These are phyloP conservation scores for Syrmaticus mikado DNA, from an alignment of 2,113 vertebrate genomes.

Conservation along the genomic window DNA sequence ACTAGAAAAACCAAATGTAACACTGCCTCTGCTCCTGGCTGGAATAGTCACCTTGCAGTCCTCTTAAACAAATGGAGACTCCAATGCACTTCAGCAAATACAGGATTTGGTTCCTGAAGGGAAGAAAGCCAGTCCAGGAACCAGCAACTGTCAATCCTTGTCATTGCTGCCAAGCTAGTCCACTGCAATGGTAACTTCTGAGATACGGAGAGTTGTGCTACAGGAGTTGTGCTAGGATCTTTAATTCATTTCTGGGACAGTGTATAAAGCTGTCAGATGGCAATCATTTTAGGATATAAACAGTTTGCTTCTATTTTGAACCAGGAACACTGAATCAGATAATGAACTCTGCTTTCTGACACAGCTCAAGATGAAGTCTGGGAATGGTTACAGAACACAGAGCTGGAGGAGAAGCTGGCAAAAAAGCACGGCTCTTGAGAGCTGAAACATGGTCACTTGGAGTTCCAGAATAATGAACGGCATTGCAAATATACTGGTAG, in stretches of 20 bases:
- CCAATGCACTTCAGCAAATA: neutral
- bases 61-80: neutral
- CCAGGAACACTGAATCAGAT: slow-evolving; percentile 6
- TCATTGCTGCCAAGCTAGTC: neutral
- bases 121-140: neutral
- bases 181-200: neutral
- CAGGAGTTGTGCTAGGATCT: neutral
- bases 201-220: neutral
- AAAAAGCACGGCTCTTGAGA: neutral
- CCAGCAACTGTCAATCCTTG: neutral
- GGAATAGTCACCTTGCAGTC: neutral
- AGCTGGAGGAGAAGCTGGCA: neutral
- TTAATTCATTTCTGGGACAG: slow-evolving; percentile 9
- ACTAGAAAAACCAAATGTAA: neutral
- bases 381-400: neutral
- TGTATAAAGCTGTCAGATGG: neutral
- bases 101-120: neutral
- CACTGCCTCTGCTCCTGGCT: neutral
- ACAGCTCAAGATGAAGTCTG: neutral
- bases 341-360: neutral
- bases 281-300: slow-evolving; percentile 5
- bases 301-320: neutral
- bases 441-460: neutral
- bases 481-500: neutral
- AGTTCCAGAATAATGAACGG: neutral